Conservation (phyloP, 1,140 invertebrate genomes). For the Anastatus disparis region DNA sequence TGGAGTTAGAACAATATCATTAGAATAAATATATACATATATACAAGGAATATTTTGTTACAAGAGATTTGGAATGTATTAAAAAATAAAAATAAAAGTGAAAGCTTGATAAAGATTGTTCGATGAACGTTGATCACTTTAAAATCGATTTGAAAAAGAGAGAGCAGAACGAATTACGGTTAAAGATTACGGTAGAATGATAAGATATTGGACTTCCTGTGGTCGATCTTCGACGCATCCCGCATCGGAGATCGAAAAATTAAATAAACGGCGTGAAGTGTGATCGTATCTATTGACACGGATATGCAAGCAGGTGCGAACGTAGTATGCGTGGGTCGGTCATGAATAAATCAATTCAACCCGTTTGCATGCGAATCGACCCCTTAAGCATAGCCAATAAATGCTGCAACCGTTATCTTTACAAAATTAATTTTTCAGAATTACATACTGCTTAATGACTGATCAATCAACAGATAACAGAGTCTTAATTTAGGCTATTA, state of each 20-base stretch:
- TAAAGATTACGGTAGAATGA: not conserved
- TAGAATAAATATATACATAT: no score
- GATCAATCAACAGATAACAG: slow-evolving; percentile 5
- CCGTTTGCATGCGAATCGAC: slow-evolving; percentile 24
- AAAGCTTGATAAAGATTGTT: not conserved
- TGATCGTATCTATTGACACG: slow-evolving; percentile 47
- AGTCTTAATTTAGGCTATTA: not conserved
- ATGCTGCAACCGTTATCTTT: slow-evolving; percentile 31
- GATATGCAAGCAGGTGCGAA: slow-evolving; percentile 47
- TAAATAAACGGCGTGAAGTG: slow-evolving; percentile 22
- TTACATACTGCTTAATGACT: not conserved
- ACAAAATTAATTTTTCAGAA: slow-evolving; percentile 30
- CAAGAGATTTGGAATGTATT: no score
- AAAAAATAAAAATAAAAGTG: slow-evolving; percentile 10
- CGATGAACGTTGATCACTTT: not conserved
- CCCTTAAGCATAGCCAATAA: not conserved
- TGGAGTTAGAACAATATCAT: no score
- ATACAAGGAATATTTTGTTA: no score
- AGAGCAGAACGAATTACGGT: not conserved
- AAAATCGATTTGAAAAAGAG: slow-evolving; percentile 3
- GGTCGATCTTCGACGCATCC: not conserved
- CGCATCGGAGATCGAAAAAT: slow-evolving; percentile 39
- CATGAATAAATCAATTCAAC: slow-evolving; percentile 53
- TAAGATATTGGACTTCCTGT: slow-evolving; percentile 37
- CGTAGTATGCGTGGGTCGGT: slow-evolving; percentile 35